These are phyloP conservation scores for Cryptocephalus primarius DNA, from an alignment of 2,888 invertebrate genomes.

Conservation along the genomic window DNA sequence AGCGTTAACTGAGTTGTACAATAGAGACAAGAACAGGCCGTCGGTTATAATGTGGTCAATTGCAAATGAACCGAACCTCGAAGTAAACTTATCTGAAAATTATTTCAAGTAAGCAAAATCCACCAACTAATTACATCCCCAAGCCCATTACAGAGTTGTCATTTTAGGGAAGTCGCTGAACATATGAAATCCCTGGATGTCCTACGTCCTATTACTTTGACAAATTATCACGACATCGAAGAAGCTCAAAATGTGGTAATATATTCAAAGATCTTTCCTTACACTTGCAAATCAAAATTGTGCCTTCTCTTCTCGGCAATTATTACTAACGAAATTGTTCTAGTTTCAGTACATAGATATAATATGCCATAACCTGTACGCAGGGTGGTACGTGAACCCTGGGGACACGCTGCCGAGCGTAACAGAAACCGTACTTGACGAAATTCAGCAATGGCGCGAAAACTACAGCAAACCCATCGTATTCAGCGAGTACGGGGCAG, in stretches of 20 bases:
- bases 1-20: conserved; percentile 76
- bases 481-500: conserved; percentile 93
- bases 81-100: conserved; percentile 52
- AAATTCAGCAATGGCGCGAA: conserved; percentile 68
- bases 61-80: conserved; percentile 83
- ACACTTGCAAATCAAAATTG: too few species aligned
- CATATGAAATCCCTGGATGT: too few species aligned
- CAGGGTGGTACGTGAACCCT: conserved; percentile 86
- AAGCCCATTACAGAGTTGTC: background rate
- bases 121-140: conserved; percentile 41
- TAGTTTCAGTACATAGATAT: conserved; percentile 76
- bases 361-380: conserved; percentile 90
- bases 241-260: too few species aligned
- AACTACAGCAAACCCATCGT: conserved; percentile 80
- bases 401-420: conserved; percentile 62
- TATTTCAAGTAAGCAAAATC: conserved; percentile 62
- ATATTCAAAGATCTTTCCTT: too few species aligned
- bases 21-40: conserved; percentile 89
- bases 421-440: conserved; percentile 45
- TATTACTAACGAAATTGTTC: background rate
- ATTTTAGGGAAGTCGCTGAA: too few species aligned
- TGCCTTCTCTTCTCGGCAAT: too few species aligned
- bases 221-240: too few species aligned
- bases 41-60: conserved; percentile 96
- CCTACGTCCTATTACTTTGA: too few species aligned